A percentile compares a stretch with the other conserved stretches of the same genome.
Evolutionary conservation across 2,888 invertebrate species (phyloP).

Genomic region (Habrosyne pyritoides): DNA sequence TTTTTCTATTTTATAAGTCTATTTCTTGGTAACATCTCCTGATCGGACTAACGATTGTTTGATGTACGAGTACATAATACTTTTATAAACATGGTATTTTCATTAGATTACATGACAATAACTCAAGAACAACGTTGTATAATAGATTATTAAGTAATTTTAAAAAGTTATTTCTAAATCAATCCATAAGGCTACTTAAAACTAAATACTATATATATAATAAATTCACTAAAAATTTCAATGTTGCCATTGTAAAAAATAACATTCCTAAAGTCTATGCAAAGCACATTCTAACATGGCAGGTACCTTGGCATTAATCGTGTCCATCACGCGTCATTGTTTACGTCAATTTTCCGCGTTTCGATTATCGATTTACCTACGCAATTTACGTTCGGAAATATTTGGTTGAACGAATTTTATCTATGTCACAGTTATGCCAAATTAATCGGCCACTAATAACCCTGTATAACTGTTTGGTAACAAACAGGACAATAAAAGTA

Average conservation of each 20-base stretch:
- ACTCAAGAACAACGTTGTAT: too few relatives aligned
- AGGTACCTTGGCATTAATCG: constrained; percentile 8
- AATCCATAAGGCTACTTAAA: too few relatives aligned
- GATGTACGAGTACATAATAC: too few relatives aligned
- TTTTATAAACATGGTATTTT: too few relatives aligned
- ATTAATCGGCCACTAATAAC: neutral
- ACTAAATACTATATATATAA: too few relatives aligned
- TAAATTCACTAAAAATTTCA: too few relatives aligned
- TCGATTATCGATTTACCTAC: constrained; percentile 8
- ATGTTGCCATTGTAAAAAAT: too few relatives aligned
- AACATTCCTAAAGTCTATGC: neutral
- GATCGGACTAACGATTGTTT: too few relatives aligned
- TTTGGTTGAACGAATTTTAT: constrained; percentile 7
- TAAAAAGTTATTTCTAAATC: too few relatives aligned
- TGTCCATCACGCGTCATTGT: constrained; percentile 5
- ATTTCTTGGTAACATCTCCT: too few relatives aligned
- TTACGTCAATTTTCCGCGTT: constrained; percentile 10
- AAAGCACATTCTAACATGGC: constrained; percentile 3
- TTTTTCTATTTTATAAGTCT: neutral
- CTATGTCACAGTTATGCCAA: constrained; percentile 6
- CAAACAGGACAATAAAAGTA: neutral
- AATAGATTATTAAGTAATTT: too few relatives aligned
- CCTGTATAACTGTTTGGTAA: neutral
- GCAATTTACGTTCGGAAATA: constrained; percentile 6
- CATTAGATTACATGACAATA: too few relatives aligned